Percentiles rank a stretch among this genome's conserved stretches.
phyloP scores from a whole-genome alignment of 2,113 vertebrate genomes.

The Bubo bubo region DNA sequence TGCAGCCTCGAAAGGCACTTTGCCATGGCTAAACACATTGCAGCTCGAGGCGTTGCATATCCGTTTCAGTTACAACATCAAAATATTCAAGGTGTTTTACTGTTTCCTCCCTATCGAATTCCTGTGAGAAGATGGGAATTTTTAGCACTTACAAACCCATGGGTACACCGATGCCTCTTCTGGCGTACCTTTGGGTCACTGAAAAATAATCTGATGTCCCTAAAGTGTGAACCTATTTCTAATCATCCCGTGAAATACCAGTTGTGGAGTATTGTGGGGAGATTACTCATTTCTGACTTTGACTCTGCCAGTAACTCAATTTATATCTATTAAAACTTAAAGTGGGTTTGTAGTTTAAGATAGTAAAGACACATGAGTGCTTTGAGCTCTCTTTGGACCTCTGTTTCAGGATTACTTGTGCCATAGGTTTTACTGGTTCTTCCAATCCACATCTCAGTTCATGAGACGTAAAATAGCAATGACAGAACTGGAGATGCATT shows the following conservation, averaged over 20 bases:
- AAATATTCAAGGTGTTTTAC: neutral
- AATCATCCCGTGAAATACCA: neutral
- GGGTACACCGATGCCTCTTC: fast-evolving
- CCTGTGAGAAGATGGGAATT: neutral
- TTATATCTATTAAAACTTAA: neutral
- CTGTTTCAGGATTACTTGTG: neutral
- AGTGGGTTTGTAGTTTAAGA: neutral
- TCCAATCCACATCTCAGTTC: neutral
- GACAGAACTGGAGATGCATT: neutral
- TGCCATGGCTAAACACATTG: neutral
- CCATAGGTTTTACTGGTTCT: neutral
- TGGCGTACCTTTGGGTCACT: fast-evolving
- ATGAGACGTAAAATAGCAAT: neutral
- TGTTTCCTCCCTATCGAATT: neutral
- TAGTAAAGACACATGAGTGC: fast-evolving
- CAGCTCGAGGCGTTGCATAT: fast-evolving
- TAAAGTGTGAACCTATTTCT: neutral
- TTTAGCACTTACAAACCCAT: neutral
- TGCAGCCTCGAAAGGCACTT: neutral
- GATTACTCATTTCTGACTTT: neutral
- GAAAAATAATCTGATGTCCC: neutral
- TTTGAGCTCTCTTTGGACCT: neutral
- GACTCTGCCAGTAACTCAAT: neutral
- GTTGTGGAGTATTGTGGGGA: neutral
- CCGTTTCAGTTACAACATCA: fast-evolving